Base-by-base conservation (phyloP, 2,888 invertebrate species). In the Phengaris arion region DNA sequence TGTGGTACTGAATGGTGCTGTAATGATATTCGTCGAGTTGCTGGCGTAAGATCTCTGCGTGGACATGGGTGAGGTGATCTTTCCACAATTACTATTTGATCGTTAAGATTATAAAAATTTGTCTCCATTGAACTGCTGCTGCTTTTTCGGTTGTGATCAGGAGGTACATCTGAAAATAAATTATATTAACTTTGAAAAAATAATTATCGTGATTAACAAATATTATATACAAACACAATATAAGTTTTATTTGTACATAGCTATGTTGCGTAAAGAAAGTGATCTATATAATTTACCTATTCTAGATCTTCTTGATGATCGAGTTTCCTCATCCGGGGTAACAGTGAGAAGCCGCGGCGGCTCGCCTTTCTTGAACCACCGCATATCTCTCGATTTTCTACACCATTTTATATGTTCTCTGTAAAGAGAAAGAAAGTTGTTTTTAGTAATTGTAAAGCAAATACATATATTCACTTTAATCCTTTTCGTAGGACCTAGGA, bases 311-410 rank as follows among this genome's bases (percentile, higher is more conserved):
- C 90, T 85, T 6, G 86, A 77, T 59, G 90, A 82, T 52, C 88
- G 85, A 79, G 88, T 86, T 85, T 95, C 94, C 82, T 94, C 89
- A 81, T 92, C 94, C 81, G 96, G 95, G 79, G 96, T 95, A 79
- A 96, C 94, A 88, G 96, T 96, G 79, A 96, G 93, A 84, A 96
- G 94, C 89, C 95, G 94, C 82, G 96, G 96, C 86, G 96, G 94
- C 89, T 95, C 95, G 85, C 95, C 95, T 84, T 94, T 94, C 88
- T 94, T 95, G 93, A 96, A 96, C 96, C 96, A 96, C 93, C 96
- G 95, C 96, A 96, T 96, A 83, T 86, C 86, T 78, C 74, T 76
- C 70, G 68, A 77, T 54, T 72, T 59, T 74, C 77, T 81, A 88
- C 82, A 85, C 84, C 91, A 90, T 90, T 45, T 79, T 76, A 52